A percentile compares a stretch with the other conserved stretches of the same genome.
These are phyloP conservation scores for Rhizoglyphus robini DNA, from an alignment of 1,140 invertebrate species.

Conservation along the genomic window DNA sequence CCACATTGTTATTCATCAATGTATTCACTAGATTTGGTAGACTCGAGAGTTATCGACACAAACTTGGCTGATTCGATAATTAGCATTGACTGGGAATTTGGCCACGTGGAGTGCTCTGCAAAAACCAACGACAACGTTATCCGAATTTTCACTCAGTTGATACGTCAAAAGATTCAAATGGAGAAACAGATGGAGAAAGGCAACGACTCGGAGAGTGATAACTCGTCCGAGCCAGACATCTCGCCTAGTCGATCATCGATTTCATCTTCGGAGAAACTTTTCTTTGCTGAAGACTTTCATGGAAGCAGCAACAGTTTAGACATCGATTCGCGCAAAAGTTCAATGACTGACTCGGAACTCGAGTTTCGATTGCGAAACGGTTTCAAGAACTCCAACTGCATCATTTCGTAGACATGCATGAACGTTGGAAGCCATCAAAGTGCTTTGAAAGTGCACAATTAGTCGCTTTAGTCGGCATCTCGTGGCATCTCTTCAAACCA, in stretches of 20 bases:
- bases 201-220: not conserved
- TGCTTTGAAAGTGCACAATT: too few relatives aligned
- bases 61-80: slow-evolving; percentile 67
- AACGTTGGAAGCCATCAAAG: too few relatives aligned
- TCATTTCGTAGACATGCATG: slow-evolving; percentile 3
- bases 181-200: slow-evolving; percentile 3
- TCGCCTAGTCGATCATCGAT: not conserved
- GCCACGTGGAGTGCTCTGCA: slow-evolving; percentile 73
- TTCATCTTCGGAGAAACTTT: slow-evolving; percentile 5
- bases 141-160: slow-evolving; percentile 52
- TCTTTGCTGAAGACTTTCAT: not conserved
- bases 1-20: not conserved
- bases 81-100: slow-evolving; percentile 73
- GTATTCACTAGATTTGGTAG: slow-evolving; percentile 48
- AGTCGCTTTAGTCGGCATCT: too few relatives aligned
- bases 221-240: not conserved
- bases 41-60: slow-evolving; percentile 25
- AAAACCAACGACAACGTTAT: slow-evolving; percentile 59
- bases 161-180: slow-evolving; percentile 43
- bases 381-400: slow-evolving; percentile 11
- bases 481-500: too few relatives aligned
- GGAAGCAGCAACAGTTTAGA: slow-evolving; percentile 1
- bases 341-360: not conserved
- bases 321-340: not conserved
- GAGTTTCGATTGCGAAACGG: not conserved